phyloP scores from a whole-genome alignment of 2,797 vertebrate genomes.

The Sebastes aleutianus region DNA sequence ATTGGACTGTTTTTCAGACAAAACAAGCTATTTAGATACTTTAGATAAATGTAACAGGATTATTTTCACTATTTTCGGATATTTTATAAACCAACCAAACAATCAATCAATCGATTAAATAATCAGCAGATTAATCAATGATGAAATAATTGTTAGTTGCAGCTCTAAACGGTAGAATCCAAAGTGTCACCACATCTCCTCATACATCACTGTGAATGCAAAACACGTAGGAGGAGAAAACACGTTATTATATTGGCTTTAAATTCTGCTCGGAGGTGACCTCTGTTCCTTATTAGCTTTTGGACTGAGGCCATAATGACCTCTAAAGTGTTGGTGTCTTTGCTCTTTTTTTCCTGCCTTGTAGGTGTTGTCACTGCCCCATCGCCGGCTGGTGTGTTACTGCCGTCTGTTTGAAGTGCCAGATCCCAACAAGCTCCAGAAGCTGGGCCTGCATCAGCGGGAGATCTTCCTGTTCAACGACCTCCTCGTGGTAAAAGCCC shows the following conservation, averaged over 20 bases:
- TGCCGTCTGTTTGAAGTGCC: constrained; percentile 98
- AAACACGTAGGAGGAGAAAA: too few species aligned
- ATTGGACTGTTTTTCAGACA: neutral
- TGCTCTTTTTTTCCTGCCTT: neutral
- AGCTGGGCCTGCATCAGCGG: constrained; percentile 96
- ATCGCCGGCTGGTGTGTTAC: constrained; percentile 97
- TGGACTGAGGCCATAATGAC: constrained; percentile 29
- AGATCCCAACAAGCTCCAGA: constrained; percentile 97
- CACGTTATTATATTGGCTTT: neutral
- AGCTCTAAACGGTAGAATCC: neutral
- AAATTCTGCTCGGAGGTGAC: neutral
- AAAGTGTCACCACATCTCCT: neutral
- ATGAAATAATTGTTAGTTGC: neutral
- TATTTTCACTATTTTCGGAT: neutral
- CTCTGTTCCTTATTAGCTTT: constrained; percentile 34
- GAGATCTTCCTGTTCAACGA: constrained; percentile 99
- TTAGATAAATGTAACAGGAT: neutral
- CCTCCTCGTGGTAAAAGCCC: constrained; percentile 90
- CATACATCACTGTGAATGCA: neutral
- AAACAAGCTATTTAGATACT: neutral
- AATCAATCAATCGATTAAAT: neutral
- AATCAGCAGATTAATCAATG: neutral
- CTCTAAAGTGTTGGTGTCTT: constrained; percentile 34
- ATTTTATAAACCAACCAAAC: neutral
- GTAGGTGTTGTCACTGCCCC: constrained; percentile 95